Conservation (phyloP, 2,797 vertebrate species). For the Enteromius unitaeniatus region DNA sequence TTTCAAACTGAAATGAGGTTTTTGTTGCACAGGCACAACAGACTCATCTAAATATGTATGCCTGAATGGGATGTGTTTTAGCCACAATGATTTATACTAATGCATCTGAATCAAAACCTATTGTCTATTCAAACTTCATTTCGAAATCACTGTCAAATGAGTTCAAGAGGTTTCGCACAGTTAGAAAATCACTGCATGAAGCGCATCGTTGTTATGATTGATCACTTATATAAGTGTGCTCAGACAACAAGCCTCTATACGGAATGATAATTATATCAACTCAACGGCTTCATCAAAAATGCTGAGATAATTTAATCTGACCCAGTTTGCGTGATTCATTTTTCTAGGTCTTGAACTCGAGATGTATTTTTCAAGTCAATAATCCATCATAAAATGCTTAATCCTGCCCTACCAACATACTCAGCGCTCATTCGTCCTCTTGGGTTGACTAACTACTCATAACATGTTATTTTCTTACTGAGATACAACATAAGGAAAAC, state of each 20-base stretch:
- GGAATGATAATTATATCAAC: conserved; percentile 41
- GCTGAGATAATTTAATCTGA: conserved; percentile 40
- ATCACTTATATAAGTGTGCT: conserved; percentile 47
- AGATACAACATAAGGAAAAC: conserved; percentile 11
- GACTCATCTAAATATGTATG: not conserved
- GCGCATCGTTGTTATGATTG: conserved; percentile 43
- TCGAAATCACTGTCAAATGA: conserved; percentile 28
- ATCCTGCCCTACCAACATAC: not conserved
- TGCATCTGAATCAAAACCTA: conserved; percentile 25
- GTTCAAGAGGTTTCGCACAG: conserved; percentile 36
- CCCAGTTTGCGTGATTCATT: conserved; percentile 44
- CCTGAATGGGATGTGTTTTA: conserved; percentile 6
- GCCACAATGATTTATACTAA: conserved; percentile 22
- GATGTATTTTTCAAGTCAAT: conserved; percentile 22
- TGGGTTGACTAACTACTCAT: not conserved
- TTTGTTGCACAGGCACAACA: not conserved
- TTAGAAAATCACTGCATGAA: conserved; percentile 27
- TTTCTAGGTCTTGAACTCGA: conserved; percentile 43
- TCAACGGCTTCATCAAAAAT: conserved; percentile 42
- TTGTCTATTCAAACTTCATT: conserved; percentile 39
- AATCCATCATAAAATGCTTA: conserved; percentile 24
- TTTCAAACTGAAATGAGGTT: not conserved
- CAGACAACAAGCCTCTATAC: conserved; percentile 35
- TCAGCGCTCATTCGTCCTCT: not conserved
- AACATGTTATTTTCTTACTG: not conserved